These are phyloP conservation scores for Lucilia sericata DNA, from an alignment of 1,140 invertebrate species.

Conservation along the genomic window DNA sequence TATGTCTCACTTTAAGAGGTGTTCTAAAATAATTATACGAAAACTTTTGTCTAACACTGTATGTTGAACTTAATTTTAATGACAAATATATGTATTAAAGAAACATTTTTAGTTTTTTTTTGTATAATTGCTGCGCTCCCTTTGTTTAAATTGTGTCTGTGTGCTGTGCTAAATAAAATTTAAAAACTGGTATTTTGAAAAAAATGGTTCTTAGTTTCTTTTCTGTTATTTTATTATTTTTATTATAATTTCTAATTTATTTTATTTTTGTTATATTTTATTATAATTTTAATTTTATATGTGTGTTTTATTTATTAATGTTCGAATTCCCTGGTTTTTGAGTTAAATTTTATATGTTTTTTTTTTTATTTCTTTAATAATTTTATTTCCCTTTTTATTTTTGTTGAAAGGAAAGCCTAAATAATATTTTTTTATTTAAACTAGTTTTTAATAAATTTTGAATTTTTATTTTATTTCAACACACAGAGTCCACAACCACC, in stretches of 20 bases:
- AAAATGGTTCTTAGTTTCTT: constrained; percentile 1
- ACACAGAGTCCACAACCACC: constrained; percentile 68
- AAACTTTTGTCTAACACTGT: no score
- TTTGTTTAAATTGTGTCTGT: constrained; percentile 35
- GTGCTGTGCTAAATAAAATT: constrained; percentile 31
- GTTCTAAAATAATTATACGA: no score
- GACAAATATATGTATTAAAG: no score
- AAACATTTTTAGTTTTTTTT: background rate
- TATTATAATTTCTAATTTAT: background rate
- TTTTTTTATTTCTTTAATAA: constrained; percentile 10
- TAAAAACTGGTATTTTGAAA: constrained; percentile 18
- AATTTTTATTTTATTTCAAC: constrained; percentile 55
- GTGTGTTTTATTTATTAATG: background rate
- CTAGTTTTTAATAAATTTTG: constrained; percentile 44
- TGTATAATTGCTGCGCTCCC: constrained; percentile 7
- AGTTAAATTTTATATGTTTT: constrained; percentile 14
- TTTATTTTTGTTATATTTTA: constrained; percentile 6
- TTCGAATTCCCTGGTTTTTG: no score
- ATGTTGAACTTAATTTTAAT: no score
- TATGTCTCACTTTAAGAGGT: no score
- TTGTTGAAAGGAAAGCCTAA: background rate
- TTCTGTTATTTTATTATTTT: background rate
- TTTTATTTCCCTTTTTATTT: constrained; percentile 40
- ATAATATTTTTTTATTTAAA: constrained; percentile 3
- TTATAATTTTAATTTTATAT: constrained; percentile 10